Base-by-base conservation (phyloP, 2,888 invertebrate species). In the Gymnoscelis rufifasciata region DNA sequence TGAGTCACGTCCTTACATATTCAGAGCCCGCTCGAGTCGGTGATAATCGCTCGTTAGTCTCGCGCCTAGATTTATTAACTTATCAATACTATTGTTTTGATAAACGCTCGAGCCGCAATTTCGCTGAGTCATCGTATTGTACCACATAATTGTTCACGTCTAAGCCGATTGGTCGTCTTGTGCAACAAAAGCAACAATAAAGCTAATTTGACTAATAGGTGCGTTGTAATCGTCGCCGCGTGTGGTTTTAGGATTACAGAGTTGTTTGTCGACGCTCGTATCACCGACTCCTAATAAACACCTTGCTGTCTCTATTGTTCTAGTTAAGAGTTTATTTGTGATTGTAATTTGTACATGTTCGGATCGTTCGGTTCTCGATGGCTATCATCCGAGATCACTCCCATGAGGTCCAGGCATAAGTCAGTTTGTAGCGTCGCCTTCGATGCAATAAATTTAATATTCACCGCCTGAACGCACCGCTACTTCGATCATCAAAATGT, bases 31-130 rank as follows among this genome's bases (percentile, higher is more conserved):
- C 78, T 70, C 69, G 62, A n/a, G 31, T 69, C 70, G 43, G 73
- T 59, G 65, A 74, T 78, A 79, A 80, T 78, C 81, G 78, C 82
- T 84, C 83, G 83, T 83, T 82, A 82, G 77, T 66, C 69, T 74
- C 76, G 75, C 80, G 72, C 78, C 75, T 78, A 64, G 73, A 74
- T 83, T 80, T 83, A 88, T 88, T 83, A 88, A 87, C 83, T 87
- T 88, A 88, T 88, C 87, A 84, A 83, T 82, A 84, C 86, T 80
- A 88, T 88, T 88, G 88, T 88, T 87, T 88, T 86, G 83, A 87
- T 88, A 84, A 81, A 86, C 81, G 81, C 78, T 68, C 66, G 67
- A 66, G 69, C 66, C 71, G 79, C 78, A 78, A 82, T 83, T 83
- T 83, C 66, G 87, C 71, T 88, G 88, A 88, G 78, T 87, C 88